Percentiles rank a stretch among this genome's conserved stretches.
Conservation (phyloP, 2,113 vertebrate genomes). For the Mesembrinibis cayennensis region DNA sequence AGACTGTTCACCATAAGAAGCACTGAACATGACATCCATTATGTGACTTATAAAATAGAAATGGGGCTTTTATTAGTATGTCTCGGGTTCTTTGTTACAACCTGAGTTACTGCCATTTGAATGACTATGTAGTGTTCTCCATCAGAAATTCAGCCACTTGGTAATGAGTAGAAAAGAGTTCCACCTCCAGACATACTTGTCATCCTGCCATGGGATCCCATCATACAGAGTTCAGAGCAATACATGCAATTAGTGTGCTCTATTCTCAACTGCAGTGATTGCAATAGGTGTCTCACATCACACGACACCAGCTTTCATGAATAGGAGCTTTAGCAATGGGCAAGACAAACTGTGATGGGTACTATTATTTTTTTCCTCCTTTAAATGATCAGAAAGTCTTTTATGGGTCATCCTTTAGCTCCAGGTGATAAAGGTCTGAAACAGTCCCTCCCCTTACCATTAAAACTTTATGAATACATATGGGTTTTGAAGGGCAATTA, state of each 20-base stretch:
- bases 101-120: conserved; percentile 30
- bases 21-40: conserved; percentile 29
- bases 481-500: neutral
- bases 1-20: conserved; percentile 35
- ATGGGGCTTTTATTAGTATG: conserved; percentile 33
- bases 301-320: neutral
- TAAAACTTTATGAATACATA: neutral
- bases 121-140: conserved; percentile 34
- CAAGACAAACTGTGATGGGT: neutral
- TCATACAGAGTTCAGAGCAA: neutral
- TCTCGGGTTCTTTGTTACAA: conserved; percentile 32
- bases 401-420: neutral
- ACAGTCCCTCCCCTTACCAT: neutral
- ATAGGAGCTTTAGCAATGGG: neutral
- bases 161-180: neutral
- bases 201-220: neutral
- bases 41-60: conserved; percentile 48
- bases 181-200: neutral
- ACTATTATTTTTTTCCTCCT: neutral
- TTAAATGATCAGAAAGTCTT: neutral
- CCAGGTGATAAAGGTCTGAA: neutral
- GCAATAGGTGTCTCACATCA: neutral
- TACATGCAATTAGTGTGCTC: neutral
- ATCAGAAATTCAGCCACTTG: conserved; percentile 37
- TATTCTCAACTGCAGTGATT: neutral